Evolutionary conservation across 2,888 invertebrate species (phyloP), one percentile per base, ranked within the genome.

Genomic region (Pseudococcus jackbeardsleyi): DNA sequence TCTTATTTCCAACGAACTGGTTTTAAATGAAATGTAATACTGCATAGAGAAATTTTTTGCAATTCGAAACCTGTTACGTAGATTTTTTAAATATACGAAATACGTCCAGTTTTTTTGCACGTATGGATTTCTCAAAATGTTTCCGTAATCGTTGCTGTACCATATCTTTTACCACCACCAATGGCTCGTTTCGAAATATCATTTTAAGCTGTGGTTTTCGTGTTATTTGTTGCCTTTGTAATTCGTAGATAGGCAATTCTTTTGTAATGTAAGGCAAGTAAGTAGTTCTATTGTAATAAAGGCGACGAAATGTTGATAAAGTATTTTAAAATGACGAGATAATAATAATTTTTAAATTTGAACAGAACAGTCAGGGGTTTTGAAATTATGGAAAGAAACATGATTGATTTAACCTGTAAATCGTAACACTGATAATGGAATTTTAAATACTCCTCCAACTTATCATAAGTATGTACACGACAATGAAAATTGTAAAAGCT

Each of bases 1-100:
- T 15, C 19, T 33, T 54, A 84, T 33, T 17, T 26, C 19, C 12
- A 84, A 17, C 26, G 12, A 84, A 84, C 54, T 84, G 54, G 84
- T 84, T 84, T 54, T 50, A 54, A 54, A 54, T 59, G 85, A 17
- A 82, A 82, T 46, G 79, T 82, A 46, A 82, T 82, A 46, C 22
- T 42, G 22, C 22, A 22, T 17, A 46, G 79, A 42, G 79, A 82
- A 82, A 46, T 82, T 82, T 33, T 82, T 82, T 46, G 85, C 79
- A 82, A 82, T 82, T 82, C 46, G n/a, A 82, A 82, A 82, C 79
- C 79, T 19, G 79, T 82, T 46, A 46, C 12, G 19, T 39, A 9
- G 17, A 46, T 64, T 46, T 82, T 72, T 42, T 19, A 77, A 12
- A 26, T n/a, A 17, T 17, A 77, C 42, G 77, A 77, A 77, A 77